Evolutionary conservation across 2,113 vertebrate species (phyloP).

Genomic region (Synchiropus splendidus): DNA sequence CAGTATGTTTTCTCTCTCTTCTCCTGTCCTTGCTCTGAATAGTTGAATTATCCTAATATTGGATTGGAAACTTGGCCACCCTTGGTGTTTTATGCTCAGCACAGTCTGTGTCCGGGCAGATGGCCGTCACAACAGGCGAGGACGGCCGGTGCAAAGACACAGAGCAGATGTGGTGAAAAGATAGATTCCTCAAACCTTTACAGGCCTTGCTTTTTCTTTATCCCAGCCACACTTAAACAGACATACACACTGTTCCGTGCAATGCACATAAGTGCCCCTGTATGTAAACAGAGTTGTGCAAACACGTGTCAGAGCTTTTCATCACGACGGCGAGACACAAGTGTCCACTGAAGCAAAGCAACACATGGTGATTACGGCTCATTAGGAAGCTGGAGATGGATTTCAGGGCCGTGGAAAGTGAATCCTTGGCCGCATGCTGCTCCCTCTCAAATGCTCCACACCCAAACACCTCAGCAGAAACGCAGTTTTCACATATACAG

Average conservation of each 20-base stretch:
- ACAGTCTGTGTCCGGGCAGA: constrained; percentile 38
- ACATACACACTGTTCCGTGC: constrained; percentile 12
- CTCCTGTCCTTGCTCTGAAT: constrained; percentile 17
- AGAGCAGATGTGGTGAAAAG: constrained; percentile 29
- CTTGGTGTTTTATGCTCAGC: constrained; percentile 21
- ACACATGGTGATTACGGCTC: constrained; percentile 20
- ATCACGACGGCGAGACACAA: too few relatives aligned
- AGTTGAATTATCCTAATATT: constrained; percentile 31
- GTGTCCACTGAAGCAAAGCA: constrained; percentile 16
- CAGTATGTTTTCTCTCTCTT: constrained; percentile 4
- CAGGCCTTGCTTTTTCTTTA: too few relatives aligned
- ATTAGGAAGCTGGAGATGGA: constrained; percentile 14
- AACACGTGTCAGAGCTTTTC: too few relatives aligned
- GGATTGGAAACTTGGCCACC: constrained; percentile 32
- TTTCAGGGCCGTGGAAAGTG: not conserved
- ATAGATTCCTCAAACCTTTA: constrained; percentile 7
- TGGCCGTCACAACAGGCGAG: constrained; percentile 23
- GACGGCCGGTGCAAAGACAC: constrained; percentile 2
- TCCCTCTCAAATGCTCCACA: too few relatives aligned
- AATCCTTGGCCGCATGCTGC: too few relatives aligned
- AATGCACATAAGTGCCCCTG: too few relatives aligned
- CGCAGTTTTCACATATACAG: too few relatives aligned
- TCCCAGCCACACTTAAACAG: constrained; percentile 3
- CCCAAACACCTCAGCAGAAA: too few relatives aligned
- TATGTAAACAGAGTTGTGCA: too few relatives aligned